Evolutionary conservation across 2,888 invertebrate genomes (phyloP).

Genomic region (Rhingia rostrata): DNA sequence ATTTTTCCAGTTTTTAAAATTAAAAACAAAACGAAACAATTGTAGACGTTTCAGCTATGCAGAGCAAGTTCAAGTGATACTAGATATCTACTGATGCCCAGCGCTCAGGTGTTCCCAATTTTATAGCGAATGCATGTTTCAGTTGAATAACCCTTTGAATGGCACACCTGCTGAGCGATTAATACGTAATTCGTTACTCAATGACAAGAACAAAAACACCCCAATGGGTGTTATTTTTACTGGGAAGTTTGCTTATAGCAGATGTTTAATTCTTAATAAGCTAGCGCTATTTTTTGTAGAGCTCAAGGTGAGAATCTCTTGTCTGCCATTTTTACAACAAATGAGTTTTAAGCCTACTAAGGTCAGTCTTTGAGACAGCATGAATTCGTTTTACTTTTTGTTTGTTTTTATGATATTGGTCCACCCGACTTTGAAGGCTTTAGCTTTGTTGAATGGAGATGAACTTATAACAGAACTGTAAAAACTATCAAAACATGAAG

Average conservation of each 20-base stretch:
- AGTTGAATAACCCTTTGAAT: background rate
- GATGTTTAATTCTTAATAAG: too few species aligned
- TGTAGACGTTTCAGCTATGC: background rate
- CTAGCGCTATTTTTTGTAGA: too few species aligned
- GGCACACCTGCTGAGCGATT: background rate
- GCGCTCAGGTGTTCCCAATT: background rate
- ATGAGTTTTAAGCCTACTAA: too few species aligned
- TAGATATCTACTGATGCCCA: slow-evolving; percentile 6
- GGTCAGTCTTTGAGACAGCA: too few species aligned
- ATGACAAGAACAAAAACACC: background rate
- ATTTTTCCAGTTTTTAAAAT: slow-evolving; percentile 15
- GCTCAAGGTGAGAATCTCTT: too few species aligned
- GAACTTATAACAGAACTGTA: too few species aligned
- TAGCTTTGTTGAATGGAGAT: too few species aligned
- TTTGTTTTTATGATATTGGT: too few species aligned
- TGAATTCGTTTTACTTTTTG: too few species aligned
- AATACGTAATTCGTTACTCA: background rate
- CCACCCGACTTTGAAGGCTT: too few species aligned
- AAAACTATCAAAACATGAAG: too few species aligned
- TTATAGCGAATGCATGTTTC: slow-evolving; percentile 4
- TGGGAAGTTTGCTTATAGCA: background rate
- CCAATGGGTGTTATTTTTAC: background rate
- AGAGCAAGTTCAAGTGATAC: background rate
- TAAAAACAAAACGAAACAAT: background rate
- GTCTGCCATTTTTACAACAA: too few species aligned